phyloP scores from a whole-genome alignment of 2,888 invertebrate genomes.

The Halictus quadricinctus region DNA sequence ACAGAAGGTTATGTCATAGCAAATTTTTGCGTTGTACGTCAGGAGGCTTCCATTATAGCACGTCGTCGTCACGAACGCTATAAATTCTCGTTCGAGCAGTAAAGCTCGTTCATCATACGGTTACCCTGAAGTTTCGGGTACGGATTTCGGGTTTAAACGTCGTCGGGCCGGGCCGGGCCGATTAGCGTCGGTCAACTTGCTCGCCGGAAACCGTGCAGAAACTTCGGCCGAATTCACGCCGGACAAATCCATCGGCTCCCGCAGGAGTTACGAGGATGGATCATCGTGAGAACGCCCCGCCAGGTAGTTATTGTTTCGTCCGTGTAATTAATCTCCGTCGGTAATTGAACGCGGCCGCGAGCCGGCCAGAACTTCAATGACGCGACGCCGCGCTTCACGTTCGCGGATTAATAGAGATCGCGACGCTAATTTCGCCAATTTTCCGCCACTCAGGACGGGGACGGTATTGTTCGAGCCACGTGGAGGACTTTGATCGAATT shows the following conservation, averaged over 20 bases:
- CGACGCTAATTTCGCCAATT: not conserved
- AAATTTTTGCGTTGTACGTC: too few species aligned
- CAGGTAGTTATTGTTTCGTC: constrained; percentile 43
- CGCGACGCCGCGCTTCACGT: not conserved
- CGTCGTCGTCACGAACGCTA: not conserved
- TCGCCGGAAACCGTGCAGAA: constrained; percentile 1
- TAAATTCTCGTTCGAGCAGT: not conserved
- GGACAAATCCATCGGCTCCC: constrained; percentile 10
- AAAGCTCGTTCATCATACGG: not conserved
- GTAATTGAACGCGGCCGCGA: constrained; percentile 24
- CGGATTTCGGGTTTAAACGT: not conserved
- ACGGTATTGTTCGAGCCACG: not conserved
- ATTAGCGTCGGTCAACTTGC: constrained; percentile 13
- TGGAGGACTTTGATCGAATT: too few species aligned
- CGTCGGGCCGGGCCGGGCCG: not conserved
- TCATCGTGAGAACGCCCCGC: constrained; percentile 57
- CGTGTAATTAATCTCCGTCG: constrained; percentile 49
- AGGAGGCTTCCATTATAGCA: not conserved
- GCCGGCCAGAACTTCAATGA: not conserved
- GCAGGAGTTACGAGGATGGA: constrained; percentile 54
- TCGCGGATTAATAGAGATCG: not conserved
- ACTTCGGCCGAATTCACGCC: constrained; percentile 15
- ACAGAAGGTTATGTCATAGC: not conserved
- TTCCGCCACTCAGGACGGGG: not conserved
- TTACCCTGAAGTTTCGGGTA: not conserved